Base-by-base conservation (phyloP, 2,113 vertebrate species). In the Indicator maculatus region DNA sequence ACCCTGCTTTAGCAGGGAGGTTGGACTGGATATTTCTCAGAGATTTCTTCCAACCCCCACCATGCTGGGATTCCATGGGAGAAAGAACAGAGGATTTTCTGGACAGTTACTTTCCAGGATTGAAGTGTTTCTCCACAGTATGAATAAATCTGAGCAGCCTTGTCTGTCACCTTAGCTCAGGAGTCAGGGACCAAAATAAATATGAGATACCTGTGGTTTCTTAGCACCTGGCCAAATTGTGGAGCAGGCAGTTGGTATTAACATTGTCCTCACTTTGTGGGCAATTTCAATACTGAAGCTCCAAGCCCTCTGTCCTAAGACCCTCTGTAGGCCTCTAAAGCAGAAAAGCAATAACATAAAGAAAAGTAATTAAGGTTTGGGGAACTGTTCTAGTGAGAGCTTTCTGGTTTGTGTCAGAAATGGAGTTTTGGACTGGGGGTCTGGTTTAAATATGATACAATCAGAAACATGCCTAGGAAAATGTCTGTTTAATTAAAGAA, bases 361-460 rank as follows among this genome's bases (percentile, higher is more conserved):
- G 36, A 67, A 41, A 71, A 88, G 28, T 36, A 77, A 83, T 69
- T 53, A 80, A 89, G 30, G 26, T 77, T 52, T 71, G 89, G 89
- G 89, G 41, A 86, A 63, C 65, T 19, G 73, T 31, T 77, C 11
- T 86, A 9, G 19, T 55, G 84, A 91, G 89, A 59, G 70, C 71
- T 74, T 77, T 96, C 94, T 96, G 94, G 1, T 95, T 97, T 91
- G 41, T 93, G 95, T 95, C 96, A 95, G 28, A 64, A 27, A 3
- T 2, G 14, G n/a, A 53, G 89, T 53, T 90, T 93, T 33, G 75
- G 91, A 47, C 72, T 77, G 3, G 39, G 74, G 81, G 3, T 63
- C 94, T 96, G 89, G 24, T 89, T 86, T 95, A 38, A 86, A 50
- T n/a, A 16, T 2, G 94, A 95, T 93, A 83, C 78, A 11, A 93